A percentile compares a stretch with the other conserved stretches of the same genome.
These are phyloP conservation scores for Tor tambroides DNA, from an alignment of 2,113 vertebrate genomes.

Conservation along the genomic window DNA sequence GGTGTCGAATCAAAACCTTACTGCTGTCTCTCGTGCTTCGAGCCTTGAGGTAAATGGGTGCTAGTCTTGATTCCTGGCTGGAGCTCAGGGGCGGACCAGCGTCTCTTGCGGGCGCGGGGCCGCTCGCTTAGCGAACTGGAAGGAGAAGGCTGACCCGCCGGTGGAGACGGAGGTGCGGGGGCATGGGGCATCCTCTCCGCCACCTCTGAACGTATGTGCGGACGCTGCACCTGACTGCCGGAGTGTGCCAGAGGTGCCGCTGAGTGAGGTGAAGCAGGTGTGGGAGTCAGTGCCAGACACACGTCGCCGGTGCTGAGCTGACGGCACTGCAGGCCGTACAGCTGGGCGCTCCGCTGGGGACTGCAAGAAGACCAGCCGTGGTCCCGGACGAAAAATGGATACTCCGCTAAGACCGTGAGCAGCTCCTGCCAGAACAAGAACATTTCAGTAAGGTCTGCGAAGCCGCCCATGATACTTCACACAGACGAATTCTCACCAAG, in stretches of 20 bases:
- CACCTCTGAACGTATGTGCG: constrained; percentile 54
- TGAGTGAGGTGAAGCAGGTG: constrained; percentile 53
- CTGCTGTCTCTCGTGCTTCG: constrained; percentile 77
- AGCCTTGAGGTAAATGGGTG: constrained; percentile 79
- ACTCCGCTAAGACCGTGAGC: constrained; percentile 81
- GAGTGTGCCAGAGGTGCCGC: no score
- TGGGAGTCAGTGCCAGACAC: constrained; percentile 78
- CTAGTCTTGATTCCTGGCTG: constrained; percentile 62
- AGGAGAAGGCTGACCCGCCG: constrained; percentile 28
- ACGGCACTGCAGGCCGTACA: constrained; percentile 77
- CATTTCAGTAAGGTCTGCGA: constrained; percentile 17
- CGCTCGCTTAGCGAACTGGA: constrained; percentile 50
- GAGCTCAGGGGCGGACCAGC: constrained; percentile 78
- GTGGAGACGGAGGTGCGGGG: constrained; percentile 66
- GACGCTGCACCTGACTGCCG: constrained; percentile 51
- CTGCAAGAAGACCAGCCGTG: constrained; percentile 81
- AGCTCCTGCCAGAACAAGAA: constrained; percentile 73
- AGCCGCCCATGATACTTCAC: not conserved
- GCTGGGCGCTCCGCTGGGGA: constrained; percentile 74
- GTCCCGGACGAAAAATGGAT: constrained; percentile 80
- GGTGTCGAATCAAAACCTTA: constrained; percentile 48
- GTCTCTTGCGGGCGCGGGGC: constrained; percentile 72
- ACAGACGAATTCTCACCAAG: not conserved
- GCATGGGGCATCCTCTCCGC: constrained; percentile 71
- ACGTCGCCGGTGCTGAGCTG: constrained; percentile 77